Conservation (phyloP, 2,888 invertebrate genomes). For the Eudasyphora cyanicolor region DNA sequence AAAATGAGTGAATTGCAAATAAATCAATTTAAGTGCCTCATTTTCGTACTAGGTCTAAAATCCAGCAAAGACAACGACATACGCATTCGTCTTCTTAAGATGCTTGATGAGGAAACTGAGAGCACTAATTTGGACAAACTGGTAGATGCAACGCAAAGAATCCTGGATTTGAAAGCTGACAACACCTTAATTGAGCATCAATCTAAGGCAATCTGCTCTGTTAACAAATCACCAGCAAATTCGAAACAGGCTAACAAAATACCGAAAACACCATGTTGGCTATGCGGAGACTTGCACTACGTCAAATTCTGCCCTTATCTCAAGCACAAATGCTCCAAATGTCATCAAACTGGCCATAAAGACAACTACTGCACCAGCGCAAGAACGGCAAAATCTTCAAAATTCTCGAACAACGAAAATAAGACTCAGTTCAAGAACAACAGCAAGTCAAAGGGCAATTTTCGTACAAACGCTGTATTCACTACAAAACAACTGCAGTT, state of each 20-base stretch:
- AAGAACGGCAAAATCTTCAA: neutral
- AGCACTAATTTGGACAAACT: conserved; percentile 25
- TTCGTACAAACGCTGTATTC: conserved; percentile 21
- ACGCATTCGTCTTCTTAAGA: conserved; percentile 21
- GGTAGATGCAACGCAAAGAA: conserved; percentile 30
- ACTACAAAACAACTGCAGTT: conserved; percentile 24
- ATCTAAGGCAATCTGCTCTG: neutral
- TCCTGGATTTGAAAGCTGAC: conserved; percentile 31
- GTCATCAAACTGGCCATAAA: conserved; percentile 23
- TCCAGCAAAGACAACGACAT: conserved; percentile 22
- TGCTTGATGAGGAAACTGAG: conserved; percentile 16
- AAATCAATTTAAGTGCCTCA: conserved; percentile 41
- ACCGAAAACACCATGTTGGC: no score
- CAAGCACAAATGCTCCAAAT: conserved; percentile 31
- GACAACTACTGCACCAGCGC: conserved; percentile 10
- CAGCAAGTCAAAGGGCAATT: neutral
- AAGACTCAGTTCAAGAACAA: neutral
- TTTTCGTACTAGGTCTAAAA: conserved; percentile 35
- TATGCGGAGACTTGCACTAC: no score
- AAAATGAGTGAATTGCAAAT: conserved; percentile 19
- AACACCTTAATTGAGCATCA: conserved; percentile 31
- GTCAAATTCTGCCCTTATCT: conserved; percentile 1
- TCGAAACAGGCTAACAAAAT: neutral
- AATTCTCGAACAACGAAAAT: neutral
- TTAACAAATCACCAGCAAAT: neutral